Base-by-base conservation (phyloP, 1,140 invertebrate genomes). In the Drosophila leontia region DNA sequence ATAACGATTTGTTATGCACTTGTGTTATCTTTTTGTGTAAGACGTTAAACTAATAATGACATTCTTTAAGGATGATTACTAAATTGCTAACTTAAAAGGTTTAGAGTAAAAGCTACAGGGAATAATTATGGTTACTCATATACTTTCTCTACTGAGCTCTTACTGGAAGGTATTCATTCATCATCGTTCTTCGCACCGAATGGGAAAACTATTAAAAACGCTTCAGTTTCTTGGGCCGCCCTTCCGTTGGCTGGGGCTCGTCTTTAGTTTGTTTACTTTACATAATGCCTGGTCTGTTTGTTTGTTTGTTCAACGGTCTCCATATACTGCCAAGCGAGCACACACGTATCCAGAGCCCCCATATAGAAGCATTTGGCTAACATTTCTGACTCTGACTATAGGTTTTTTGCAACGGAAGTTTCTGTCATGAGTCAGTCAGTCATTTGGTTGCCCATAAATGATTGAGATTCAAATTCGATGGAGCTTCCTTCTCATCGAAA, bases 371-470 rank as follows among this genome's bases (percentile, higher is more conserved):
- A 64, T 80, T 75, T 76, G 60, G 45, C 76, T 56, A 83, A 78
- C 34, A 61, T 69, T 59, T 70, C 80, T 42, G 42, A 69, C 61
- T 65, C 80, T 58, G 42, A 69, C 61, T 69, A 64, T 58, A 70
- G 39, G 29, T 53, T 86, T 86, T 87, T 80, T 61, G 80, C 84
- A 87, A 78, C 85, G 84, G 85, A 87, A 88, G 84, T 75, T 84
- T 88, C 45, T 80, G 84, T 75, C 84, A 88, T 87, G 84, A 87
- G 77, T 87, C 84, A 87, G 76, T 51, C 50, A 13, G 47, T 23
- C 51, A 13, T 34, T 53, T 35, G 47, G 34, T 68, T 64, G 57
- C 29, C 60, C 37, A 67, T 61, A 82, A 75, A 50, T 78, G 53
- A 74, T 77, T 45, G 78, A 51, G 83, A 62, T 72, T 64, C 63